phyloP scores from a whole-genome alignment of 2,888 invertebrate species.

The Folsomia manolachei region DNA sequence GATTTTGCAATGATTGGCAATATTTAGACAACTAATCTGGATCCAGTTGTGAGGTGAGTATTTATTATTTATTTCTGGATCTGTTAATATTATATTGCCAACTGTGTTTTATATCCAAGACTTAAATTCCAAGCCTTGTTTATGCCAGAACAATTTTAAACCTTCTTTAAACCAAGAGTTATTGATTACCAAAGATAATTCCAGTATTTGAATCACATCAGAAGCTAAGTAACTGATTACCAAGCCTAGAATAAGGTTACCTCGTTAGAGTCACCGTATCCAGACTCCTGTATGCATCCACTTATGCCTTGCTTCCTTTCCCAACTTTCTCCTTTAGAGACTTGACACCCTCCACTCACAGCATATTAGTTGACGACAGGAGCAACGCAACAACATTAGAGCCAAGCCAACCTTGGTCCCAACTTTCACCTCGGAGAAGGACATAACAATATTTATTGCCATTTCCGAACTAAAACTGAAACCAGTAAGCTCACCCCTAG shows the following conservation, averaged over 20 bases:
- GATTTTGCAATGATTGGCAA: too few species aligned
- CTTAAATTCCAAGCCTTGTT: too few species aligned
- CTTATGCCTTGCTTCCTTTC: not conserved
- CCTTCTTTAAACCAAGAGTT: too few species aligned
- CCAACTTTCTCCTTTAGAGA: not conserved
- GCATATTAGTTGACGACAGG: not conserved
- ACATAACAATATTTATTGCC: constrained; percentile 4
- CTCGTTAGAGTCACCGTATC: not conserved
- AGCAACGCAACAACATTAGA: not conserved
- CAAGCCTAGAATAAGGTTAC: not conserved
- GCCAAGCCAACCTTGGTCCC: not conserved
- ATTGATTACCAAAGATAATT: too few species aligned
- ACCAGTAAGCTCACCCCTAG: not conserved
- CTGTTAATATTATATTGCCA: too few species aligned
- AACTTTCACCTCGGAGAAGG: not conserved
- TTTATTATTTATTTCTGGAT: too few species aligned
- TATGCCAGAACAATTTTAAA: too few species aligned
- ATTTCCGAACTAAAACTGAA: not conserved
- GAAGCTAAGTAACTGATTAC: not conserved
- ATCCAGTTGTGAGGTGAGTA: too few species aligned
- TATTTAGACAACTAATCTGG: too few species aligned
- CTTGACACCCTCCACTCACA: not conserved
- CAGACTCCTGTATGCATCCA: too few species aligned
- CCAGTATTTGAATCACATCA: too few species aligned
- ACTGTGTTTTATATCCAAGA: too few species aligned